phyloP scores from a whole-genome alignment of 2,797 vertebrate genomes.

The Halcyon leucocephala region DNA sequence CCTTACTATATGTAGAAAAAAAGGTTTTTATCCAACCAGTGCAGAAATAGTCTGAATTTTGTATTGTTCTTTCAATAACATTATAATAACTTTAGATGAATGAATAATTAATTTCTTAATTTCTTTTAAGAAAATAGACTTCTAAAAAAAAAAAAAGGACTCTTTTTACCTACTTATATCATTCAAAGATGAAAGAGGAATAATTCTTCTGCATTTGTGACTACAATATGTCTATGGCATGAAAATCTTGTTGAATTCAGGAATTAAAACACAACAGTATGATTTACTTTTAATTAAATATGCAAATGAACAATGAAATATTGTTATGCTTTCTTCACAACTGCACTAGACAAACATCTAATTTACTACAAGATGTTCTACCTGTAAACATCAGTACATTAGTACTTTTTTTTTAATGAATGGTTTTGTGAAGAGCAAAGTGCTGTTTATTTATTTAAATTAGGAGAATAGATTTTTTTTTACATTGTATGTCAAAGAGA shows the following conservation, averaged over 20 bases:
- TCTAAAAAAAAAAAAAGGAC: neutral
- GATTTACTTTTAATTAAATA: conserved; percentile 38
- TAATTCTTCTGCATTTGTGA: neutral
- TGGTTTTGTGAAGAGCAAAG: neutral
- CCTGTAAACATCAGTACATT: neutral
- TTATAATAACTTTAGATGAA: neutral
- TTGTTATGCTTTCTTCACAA: neutral
- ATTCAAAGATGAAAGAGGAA: neutral
- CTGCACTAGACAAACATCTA: neutral
- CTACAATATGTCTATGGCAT: neutral
- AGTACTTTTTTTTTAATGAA: neutral
- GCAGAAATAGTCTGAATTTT: neutral
- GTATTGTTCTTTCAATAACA: neutral
- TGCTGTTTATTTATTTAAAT: conserved; percentile 26
- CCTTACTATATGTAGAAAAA: neutral
- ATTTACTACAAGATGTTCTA: neutral
- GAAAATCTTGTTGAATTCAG: neutral
- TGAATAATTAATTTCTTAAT: neutral
- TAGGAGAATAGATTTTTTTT: neutral
- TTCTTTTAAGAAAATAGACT: neutral
- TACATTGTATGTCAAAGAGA: neutral
- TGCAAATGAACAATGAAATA: neutral
- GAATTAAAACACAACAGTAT: neutral
- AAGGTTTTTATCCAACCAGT: neutral
- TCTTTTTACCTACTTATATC: neutral